Evolutionary conservation across 2,113 vertebrate species (phyloP).

Genomic region (Tympanuchus pallidicinctus): DNA sequence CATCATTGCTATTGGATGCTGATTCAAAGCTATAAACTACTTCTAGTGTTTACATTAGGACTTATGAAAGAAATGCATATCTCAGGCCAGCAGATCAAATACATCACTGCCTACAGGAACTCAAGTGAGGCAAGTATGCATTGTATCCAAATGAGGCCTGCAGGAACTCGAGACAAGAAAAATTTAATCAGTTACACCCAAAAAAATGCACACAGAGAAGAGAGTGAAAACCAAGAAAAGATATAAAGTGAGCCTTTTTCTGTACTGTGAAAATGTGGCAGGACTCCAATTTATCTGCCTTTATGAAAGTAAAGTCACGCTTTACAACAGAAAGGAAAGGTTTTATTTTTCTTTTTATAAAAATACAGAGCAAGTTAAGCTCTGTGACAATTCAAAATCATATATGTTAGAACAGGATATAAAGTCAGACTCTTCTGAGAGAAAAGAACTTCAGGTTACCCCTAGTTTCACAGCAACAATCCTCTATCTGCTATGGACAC

Average conservation of each 20-base stretch:
- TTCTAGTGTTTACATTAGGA: constrained; percentile 56
- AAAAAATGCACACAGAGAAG: neutral
- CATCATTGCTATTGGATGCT: constrained; percentile 14
- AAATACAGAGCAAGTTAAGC: neutral
- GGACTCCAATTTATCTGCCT: neutral
- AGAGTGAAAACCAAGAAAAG: neutral
- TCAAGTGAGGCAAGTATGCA: neutral
- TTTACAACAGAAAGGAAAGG: neutral
- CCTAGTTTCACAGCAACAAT: neutral
- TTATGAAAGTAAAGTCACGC: neutral
- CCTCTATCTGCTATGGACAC: accelerated
- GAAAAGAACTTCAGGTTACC: neutral
- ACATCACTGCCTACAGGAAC: constrained; percentile 44
- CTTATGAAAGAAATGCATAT: constrained; percentile 53
- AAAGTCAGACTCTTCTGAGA: neutral
- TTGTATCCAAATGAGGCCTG: constrained; percentile 4
- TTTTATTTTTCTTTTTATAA: neutral
- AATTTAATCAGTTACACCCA: neutral
- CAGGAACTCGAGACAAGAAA: constrained; percentile 5
- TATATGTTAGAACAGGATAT: neutral
- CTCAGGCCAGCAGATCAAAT: constrained; percentile 56
- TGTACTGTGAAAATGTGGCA: neutral
- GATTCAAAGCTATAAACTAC: constrained; percentile 57
- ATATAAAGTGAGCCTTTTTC: neutral
- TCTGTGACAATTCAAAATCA: neutral